Percentiles rank a stretch among this genome's conserved stretches.
Evolutionary conservation across 2,888 invertebrate genomes (phyloP).

Genomic region (Tipula unca): DNA sequence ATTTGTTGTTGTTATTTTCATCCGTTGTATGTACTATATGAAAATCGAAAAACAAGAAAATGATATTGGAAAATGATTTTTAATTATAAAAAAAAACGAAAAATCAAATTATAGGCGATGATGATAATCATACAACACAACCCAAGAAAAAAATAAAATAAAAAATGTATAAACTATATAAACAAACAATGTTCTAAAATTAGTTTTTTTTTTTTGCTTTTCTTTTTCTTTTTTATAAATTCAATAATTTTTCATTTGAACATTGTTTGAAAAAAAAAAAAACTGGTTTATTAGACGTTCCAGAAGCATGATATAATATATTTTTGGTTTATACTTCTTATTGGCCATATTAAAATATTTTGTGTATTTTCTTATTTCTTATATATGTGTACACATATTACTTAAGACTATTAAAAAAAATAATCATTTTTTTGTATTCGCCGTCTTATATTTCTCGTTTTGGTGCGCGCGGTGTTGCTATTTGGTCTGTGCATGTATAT

Average conservation of each 20-base stretch:
- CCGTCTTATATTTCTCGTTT: not conserved
- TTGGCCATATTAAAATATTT: not conserved
- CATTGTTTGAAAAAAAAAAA: not conserved
- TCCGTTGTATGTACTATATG: not conserved
- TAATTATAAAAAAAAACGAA: not conserved
- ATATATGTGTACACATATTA: not conserved
- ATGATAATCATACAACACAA: not conserved
- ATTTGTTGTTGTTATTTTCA: not conserved
- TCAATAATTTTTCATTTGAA: slow-evolving; percentile 8
- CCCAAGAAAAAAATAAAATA: not conserved
- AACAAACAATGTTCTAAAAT: slow-evolving; percentile 14
- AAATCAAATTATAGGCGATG: not conserved
- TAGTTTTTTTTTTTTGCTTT: not conserved
- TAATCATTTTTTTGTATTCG: no score
- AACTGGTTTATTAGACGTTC: not conserved
- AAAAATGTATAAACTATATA: not conserved
- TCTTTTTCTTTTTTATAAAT: not conserved
- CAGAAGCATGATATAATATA: slow-evolving; percentile 1
- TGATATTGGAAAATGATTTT: not conserved
- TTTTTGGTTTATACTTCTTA: not conserved
- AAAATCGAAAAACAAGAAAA: not conserved
- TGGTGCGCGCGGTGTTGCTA: not conserved
- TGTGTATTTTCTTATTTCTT: not conserved
- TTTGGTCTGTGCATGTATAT: not conserved
- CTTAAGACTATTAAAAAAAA: not conserved